Conservation (phyloP, 2,113 vertebrate genomes). For the Burhinus oedicnemus region DNA sequence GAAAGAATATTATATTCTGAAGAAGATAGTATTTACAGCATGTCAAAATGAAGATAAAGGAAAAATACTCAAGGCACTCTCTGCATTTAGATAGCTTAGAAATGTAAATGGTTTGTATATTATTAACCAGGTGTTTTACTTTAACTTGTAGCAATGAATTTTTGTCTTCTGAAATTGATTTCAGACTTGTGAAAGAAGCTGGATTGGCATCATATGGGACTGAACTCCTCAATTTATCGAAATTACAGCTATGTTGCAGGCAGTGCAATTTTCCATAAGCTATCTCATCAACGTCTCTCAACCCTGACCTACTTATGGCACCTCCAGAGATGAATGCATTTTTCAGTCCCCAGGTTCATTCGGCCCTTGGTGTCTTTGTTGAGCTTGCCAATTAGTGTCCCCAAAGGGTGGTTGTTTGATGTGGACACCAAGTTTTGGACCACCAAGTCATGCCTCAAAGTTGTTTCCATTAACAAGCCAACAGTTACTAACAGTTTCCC, state of each 20-base stretch:
- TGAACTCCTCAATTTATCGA: conserved; percentile 28
- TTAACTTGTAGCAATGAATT: neutral
- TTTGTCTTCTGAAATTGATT: conserved; percentile 12
- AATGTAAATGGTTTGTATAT: neutral
- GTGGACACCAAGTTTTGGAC: neutral
- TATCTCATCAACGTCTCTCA: neutral
- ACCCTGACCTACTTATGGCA: neutral
- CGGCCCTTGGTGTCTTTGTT: neutral
- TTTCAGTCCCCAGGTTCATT: neutral
- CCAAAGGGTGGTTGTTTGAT: neutral
- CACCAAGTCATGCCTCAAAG: neutral
- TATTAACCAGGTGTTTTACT: neutral
- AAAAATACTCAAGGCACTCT: neutral
- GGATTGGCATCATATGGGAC: neutral
- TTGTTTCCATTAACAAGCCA: neutral
- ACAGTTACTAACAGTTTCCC: neutral
- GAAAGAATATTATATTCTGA: conserved; percentile 18
- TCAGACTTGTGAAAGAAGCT: neutral
- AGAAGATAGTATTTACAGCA: neutral
- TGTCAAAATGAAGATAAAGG: conserved; percentile 10
- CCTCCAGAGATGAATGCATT: neutral
- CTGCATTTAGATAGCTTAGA: neutral
- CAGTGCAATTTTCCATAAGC: conserved; percentile 5
- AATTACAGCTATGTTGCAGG: neutral
- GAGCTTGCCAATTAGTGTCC: neutral